phyloP scores from a whole-genome alignment of 2,113 vertebrate genomes.

The Chunga burmeisteri region DNA sequence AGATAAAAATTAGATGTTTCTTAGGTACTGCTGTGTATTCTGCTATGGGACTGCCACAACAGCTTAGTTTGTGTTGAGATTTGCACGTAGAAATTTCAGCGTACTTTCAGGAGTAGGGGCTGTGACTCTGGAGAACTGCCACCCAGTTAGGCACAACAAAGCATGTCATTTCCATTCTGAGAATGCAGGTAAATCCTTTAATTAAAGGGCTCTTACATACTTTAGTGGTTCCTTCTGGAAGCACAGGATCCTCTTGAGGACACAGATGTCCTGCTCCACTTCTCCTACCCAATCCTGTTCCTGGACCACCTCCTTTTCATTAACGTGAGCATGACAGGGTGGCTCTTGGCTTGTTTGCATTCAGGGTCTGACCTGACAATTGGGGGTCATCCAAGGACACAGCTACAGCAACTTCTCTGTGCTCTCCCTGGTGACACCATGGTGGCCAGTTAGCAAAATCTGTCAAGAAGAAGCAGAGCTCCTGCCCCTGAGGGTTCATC shows the following conservation, averaged over 20 bases:
- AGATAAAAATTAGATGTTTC: background rate
- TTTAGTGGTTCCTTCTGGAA: conserved; percentile 35
- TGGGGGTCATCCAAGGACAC: conserved; percentile 14
- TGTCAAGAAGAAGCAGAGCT: background rate
- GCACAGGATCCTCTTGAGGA: conserved; percentile 34
- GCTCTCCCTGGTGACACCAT: background rate
- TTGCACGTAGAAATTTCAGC: background rate
- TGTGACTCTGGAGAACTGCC: background rate
- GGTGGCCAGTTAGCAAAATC: background rate
- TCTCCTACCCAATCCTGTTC: background rate
- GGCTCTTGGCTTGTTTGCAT: background rate
- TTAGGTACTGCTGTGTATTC: background rate
- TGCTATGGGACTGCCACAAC: background rate
- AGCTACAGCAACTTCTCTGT: background rate
- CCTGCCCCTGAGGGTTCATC: background rate
- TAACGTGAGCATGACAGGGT: background rate
- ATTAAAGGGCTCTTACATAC: conserved; percentile 37
- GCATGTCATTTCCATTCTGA: background rate
- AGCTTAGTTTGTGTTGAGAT: background rate
- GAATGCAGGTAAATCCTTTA: conserved; percentile 45
- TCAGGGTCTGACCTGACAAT: background rate
- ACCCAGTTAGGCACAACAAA: conserved; percentile 1
- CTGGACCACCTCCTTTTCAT: background rate
- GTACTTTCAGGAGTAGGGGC: background rate
- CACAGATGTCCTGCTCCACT: conserved; percentile 40